Conservation (phyloP, 1,140 invertebrate species). For the Druon quercuslanigerum region DNA sequence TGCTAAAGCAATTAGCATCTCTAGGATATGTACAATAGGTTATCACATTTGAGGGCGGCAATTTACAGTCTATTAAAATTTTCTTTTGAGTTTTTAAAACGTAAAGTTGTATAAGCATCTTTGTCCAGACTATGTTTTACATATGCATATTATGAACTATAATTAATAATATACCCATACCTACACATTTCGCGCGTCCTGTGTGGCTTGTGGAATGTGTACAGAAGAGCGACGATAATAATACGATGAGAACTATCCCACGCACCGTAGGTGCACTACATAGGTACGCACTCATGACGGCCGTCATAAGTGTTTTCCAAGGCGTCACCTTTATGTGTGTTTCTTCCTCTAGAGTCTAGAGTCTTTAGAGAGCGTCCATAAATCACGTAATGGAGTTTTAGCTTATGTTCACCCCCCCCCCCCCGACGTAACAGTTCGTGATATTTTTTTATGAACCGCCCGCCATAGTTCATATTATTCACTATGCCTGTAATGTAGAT, state of each 20-base stretch:
- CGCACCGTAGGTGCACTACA: conserved; percentile 58
- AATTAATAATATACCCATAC: background rate
- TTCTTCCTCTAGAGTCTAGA: background rate
- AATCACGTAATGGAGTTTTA: too few relatives aligned
- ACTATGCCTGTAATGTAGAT: too few relatives aligned
- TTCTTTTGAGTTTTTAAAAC: background rate
- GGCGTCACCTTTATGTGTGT: conserved; percentile 18
- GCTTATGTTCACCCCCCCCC: too few relatives aligned
- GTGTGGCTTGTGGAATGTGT: conserved; percentile 11
- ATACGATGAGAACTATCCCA: conserved; percentile 73
- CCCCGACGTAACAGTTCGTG: too few relatives aligned
- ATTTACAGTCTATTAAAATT: background rate
- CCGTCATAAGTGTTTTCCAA: conserved; percentile 24
- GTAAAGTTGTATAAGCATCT: background rate
- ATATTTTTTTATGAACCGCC: too few relatives aligned
- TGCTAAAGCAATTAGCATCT: too few relatives aligned
- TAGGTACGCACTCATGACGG: conserved; percentile 29
- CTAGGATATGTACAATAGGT: too few relatives aligned
- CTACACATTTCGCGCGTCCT: background rate
- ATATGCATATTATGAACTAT: background rate
- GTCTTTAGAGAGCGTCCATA: too few relatives aligned
- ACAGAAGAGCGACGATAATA: conserved; percentile 47
- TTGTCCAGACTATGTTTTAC: background rate
- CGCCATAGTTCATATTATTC: too few relatives aligned
- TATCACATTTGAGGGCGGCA: too few relatives aligned